Evolutionary conservation across 2,113 vertebrate species (phyloP).

Genomic region (Stercorarius parasiticus): DNA sequence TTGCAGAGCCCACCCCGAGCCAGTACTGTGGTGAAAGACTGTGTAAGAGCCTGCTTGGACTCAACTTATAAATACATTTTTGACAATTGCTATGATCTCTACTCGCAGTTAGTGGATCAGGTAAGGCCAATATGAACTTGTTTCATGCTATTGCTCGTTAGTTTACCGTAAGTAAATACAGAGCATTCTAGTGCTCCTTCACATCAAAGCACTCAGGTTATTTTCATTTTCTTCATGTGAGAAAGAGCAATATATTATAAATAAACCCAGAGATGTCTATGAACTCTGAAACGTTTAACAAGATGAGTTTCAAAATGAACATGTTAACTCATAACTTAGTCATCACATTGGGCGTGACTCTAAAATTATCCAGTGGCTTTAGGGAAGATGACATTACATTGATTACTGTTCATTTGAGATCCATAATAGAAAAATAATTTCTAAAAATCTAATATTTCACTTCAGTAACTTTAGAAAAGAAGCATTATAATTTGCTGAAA

Average conservation of each 20-base stretch:
- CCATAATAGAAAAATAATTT: background rate
- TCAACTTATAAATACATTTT: slow-evolving; percentile 98
- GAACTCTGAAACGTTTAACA: background rate
- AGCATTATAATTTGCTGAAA: background rate
- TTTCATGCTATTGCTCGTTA: background rate
- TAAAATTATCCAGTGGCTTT: background rate
- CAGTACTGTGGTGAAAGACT: slow-evolving; percentile 93
- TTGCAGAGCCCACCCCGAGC: slow-evolving; percentile 93
- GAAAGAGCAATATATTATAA: background rate
- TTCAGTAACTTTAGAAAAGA: background rate
- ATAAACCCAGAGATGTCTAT: background rate
- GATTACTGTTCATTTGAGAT: background rate
- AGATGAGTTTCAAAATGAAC: background rate
- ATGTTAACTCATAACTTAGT: background rate
- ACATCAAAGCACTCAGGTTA: background rate
- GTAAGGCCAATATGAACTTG: slow-evolving; percentile 69
- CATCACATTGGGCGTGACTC: background rate
- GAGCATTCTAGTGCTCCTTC: background rate
- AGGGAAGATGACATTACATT: background rate
- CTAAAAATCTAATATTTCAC: background rate
- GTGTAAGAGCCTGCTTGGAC: slow-evolving; percentile 92
- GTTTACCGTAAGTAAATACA: background rate
- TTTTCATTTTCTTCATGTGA: background rate
- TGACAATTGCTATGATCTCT: slow-evolving; percentile 96
- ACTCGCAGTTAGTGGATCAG: slow-evolving; percentile 92